Conservation (phyloP, 2,797 vertebrate species). For the Perodicticus potto region DNA sequence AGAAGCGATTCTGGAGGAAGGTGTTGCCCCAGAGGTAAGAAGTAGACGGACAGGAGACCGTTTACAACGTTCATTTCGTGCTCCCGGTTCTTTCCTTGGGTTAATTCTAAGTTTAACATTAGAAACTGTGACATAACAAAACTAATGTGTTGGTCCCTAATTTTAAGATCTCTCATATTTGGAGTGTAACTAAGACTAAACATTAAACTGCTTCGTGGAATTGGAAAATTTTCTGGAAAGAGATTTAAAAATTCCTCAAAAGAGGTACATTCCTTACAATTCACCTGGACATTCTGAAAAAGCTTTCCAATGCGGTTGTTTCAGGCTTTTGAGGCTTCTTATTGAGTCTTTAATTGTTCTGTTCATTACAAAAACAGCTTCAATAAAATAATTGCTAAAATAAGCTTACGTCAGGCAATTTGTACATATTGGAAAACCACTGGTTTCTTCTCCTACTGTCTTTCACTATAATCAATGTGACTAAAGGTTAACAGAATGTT, state of each 20-base stretch:
- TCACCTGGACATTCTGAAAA: background rate
- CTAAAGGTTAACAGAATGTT: background rate
- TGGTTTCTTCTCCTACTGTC: background rate
- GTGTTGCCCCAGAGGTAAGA: background rate
- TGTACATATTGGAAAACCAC: background rate
- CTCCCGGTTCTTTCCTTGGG: background rate
- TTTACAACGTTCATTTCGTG: accelerated
- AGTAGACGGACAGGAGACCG: background rate
- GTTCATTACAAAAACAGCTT: background rate
- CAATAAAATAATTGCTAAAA: conserved; percentile 36
- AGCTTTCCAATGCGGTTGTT: background rate
- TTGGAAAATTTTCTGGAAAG: background rate
- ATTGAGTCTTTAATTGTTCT: background rate
- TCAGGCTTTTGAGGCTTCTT: background rate
- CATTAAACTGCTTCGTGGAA: background rate
- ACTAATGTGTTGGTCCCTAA: background rate
- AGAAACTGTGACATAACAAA: background rate
- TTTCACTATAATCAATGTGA: background rate
- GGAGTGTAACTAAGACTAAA: background rate
- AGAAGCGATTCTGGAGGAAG: background rate
- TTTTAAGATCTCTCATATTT: background rate
- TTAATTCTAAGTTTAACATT: background rate
- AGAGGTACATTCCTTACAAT: conserved; percentile 14
- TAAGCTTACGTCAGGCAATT: background rate
- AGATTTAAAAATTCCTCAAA: conserved; percentile 32